Conservation (phyloP, 2,888 invertebrate species). For the Cryptocephalus primarius region DNA sequence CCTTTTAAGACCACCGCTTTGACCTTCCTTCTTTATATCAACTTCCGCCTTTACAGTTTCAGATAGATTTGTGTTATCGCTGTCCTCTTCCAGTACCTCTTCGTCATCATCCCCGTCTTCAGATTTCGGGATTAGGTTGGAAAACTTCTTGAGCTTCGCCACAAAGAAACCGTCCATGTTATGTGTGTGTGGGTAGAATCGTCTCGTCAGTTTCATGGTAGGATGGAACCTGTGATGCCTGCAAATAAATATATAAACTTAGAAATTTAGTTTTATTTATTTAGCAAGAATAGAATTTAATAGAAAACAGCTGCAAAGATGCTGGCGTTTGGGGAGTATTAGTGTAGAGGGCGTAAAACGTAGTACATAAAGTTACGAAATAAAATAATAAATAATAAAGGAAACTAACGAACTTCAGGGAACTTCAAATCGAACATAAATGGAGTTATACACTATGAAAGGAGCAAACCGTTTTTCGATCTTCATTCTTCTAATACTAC, state of each 20-base stretch:
- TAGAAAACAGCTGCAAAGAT: too few species aligned
- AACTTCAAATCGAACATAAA: too few species aligned
- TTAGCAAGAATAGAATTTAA: too few species aligned
- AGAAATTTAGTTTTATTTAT: neutral
- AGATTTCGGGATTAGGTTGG: conserved; percentile 49
- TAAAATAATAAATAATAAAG: too few species aligned
- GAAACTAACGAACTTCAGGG: too few species aligned
- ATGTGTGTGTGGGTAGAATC: conserved; percentile 96
- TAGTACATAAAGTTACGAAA: too few species aligned
- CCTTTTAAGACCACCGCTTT: conserved; percentile 3
- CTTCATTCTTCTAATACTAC: too few species aligned
- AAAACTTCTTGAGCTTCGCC: conserved; percentile 94
- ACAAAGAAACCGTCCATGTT: conserved; percentile 99
- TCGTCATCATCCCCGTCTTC: conserved; percentile 24
- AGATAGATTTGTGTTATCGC: conserved; percentile 1
- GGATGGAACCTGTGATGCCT: conserved; percentile 62
- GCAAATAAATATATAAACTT: neutral
- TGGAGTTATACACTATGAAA: too few species aligned
- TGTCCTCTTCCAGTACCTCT: conserved; percentile 36
- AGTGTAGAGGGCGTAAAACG: too few species aligned
- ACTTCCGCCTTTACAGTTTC: too few species aligned
- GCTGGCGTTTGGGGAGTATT: too few species aligned
- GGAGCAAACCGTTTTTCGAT: too few species aligned
- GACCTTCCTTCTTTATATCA: conserved; percentile 19
- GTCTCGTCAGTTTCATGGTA: conserved; percentile 71